Evolutionary conservation across 2,113 vertebrate genomes (phyloP).

Genomic region (Corythornis vintsioides): DNA sequence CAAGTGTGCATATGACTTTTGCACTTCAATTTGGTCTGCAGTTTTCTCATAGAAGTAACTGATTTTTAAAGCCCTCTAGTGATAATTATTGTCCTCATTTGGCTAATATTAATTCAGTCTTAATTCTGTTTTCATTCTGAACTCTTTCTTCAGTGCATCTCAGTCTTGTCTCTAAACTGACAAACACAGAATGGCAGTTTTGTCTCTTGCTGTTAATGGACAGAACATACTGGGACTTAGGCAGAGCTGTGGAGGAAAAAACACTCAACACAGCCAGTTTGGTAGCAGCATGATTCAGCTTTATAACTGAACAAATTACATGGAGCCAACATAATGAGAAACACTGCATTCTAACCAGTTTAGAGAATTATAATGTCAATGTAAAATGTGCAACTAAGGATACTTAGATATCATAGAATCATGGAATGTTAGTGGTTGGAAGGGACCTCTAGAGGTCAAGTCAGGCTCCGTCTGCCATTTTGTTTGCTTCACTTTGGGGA

Average conservation of each 20-base stretch:
- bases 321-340: fast-evolving
- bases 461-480: background rate
- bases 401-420: background rate
- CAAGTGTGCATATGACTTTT: background rate
- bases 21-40: background rate
- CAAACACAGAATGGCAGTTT: background rate
- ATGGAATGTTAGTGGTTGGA: no score
- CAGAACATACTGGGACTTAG: background rate
- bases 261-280: background rate
- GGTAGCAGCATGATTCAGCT: background rate
- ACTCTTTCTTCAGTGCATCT: background rate
- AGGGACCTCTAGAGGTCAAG: no score
- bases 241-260: background rate
- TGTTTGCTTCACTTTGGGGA: background rate
- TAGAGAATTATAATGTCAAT: background rate
- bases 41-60: background rate
- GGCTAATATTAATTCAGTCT: background rate
- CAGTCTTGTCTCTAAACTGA: background rate
- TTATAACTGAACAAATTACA: background rate
- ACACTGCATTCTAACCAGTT: background rate
- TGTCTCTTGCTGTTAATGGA: background rate
- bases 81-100: background rate
- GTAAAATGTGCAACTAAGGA: background rate
- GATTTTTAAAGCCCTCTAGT: background rate
- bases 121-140: background rate